These are phyloP conservation scores for Chromobotia macracanthus DNA, from an alignment of 2,797 vertebrate genomes.

Conservation along the genomic window DNA sequence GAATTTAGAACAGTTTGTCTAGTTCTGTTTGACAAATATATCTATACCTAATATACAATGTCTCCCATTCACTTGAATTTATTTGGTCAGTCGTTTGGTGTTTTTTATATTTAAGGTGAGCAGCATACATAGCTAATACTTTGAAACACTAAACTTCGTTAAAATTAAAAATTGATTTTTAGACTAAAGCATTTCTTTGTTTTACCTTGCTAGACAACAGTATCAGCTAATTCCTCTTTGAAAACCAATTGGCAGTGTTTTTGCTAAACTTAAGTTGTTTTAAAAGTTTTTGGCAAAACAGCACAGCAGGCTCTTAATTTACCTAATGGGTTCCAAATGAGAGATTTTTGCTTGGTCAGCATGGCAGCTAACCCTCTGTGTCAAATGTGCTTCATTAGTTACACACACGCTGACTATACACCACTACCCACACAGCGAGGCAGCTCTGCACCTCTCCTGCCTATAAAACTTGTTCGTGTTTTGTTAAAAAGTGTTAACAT, in stretches of 20 bases:
- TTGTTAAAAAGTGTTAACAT: too few relatives aligned
- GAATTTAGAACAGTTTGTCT: too few relatives aligned
- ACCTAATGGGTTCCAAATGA: constrained; percentile 57
- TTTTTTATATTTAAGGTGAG: too few relatives aligned
- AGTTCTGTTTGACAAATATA: too few relatives aligned
- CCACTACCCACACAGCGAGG: constrained; percentile 5
- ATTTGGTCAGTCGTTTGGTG: too few relatives aligned
- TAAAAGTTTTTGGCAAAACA: constrained; percentile 38
- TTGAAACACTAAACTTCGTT: too few relatives aligned
- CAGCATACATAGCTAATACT: too few relatives aligned
- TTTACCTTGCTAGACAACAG: background rate
- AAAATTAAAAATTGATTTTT: too few relatives aligned
- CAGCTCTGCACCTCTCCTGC: background rate
- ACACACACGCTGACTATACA: background rate
- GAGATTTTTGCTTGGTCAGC: constrained; percentile 41
- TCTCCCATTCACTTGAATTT: too few relatives aligned
- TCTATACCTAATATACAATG: too few relatives aligned
- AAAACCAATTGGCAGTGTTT: constrained; percentile 29
- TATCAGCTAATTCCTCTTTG: background rate
- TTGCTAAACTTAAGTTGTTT: constrained; percentile 16
- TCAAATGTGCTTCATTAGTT: constrained; percentile 25
- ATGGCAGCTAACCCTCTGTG: constrained; percentile 6
- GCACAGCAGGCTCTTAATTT: constrained; percentile 27
- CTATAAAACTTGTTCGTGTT: constrained; percentile 22
- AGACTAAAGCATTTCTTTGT: background rate